Base-by-base conservation (phyloP, 2,888 invertebrate genomes). In the Neoaliturus tenellus region DNA sequence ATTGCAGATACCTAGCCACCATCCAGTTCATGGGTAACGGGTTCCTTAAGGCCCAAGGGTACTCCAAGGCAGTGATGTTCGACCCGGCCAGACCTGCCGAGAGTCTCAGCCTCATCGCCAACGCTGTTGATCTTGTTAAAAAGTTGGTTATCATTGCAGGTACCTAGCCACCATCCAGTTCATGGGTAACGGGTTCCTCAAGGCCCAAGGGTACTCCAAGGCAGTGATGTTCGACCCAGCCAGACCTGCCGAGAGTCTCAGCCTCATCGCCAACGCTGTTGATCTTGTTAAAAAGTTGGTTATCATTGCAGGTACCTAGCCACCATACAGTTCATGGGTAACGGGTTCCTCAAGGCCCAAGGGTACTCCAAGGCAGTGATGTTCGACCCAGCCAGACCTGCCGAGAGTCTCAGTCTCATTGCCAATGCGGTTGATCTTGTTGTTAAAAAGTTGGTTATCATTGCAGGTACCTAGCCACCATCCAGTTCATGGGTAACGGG, bases 161-260 rank as follows among this genome's bases (percentile, higher is more conserved):
- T 96, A 96, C 89, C 90, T 96, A 82, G 90, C 93, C 44, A 94
- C 95, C 0, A 93, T 92, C 0, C 94, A 96, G 87, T 93, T 94
- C 88, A 92, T 96, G 88, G 92, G 95, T 51, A 97, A 97, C 90
- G 93, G 94, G 67, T 95, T 96, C 90, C 91, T 97, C 3, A 95
- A 95, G 89, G 91, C 94, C 25, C 95, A 96, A 89, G 96, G 96
- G 80, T 93, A 95, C 81, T 96, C 96, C 0, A 95, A 95, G 89
- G 91, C 91, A 62, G 93, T 94, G 0, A 92, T 94, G 88, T 94
- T 97, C 89, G 94, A 96, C 89, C 91, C 94, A 48, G 91, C 92
- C 1, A 92, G 93, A 35, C 95, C 96, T 0, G 93, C 94, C 0
- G 94, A 96, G 87, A 95, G 96, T 20, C 91, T 96, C 58, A 94